Percentiles rank a stretch among this genome's conserved stretches.
These are phyloP conservation scores for Albula glossodonta DNA, from an alignment of 2,113 vertebrate genomes.

Conservation along the genomic window DNA sequence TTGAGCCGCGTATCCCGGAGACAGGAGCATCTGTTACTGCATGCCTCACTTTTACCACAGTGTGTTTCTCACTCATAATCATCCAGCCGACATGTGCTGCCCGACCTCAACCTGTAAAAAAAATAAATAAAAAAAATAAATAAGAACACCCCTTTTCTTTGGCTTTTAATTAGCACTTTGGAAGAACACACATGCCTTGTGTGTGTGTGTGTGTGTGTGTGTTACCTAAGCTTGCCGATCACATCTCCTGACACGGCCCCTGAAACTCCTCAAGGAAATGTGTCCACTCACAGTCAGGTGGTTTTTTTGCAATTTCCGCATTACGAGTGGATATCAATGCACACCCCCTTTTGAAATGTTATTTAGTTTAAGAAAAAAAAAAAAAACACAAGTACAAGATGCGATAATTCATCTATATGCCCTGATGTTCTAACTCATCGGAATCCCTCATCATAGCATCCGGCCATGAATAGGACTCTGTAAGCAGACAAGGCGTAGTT, in stretches of 20 bases:
- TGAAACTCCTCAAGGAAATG: not conserved
- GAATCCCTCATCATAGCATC: not conserved
- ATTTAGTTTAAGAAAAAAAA: too few relatives aligned
- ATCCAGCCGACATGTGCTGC: constrained; percentile 57
- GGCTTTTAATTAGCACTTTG: constrained; percentile 59
- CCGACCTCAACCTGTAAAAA: constrained; percentile 55
- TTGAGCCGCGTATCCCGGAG: constrained; percentile 58
- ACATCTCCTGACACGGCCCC: not conserved
- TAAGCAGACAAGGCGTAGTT: constrained; percentile 17
- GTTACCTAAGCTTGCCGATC: constrained; percentile 35
- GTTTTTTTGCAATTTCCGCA: not conserved
- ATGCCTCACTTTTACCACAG: constrained; percentile 44
- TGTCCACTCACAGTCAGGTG: not conserved
- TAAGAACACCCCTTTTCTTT: constrained; percentile 10
- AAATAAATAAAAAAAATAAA: constrained; percentile 12
- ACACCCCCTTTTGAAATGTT: too few relatives aligned
- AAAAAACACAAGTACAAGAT: too few relatives aligned
- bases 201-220: constrained; percentile 23
- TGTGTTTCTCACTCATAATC: constrained; percentile 60
- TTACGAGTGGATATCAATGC: too few relatives aligned
- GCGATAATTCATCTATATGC: not conserved
- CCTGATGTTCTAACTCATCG: not conserved
- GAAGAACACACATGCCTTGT: constrained; percentile 48
- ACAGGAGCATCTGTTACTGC: constrained; percentile 60
- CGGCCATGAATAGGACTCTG: not conserved